Conservation (phyloP, 2,888 invertebrate genomes). For the Carabus problematicus region DNA sequence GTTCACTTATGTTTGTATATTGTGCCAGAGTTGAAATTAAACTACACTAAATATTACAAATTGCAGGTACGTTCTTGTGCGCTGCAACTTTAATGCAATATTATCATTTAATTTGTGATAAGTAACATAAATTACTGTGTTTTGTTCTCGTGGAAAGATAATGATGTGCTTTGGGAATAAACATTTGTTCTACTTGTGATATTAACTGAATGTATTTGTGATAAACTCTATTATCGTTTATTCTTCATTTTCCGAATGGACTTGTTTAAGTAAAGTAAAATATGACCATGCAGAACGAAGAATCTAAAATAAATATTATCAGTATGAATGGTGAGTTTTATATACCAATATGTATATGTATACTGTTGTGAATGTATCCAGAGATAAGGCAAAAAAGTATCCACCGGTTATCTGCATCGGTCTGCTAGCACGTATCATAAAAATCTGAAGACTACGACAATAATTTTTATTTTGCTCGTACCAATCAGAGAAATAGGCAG, state of each 20-base stretch:
- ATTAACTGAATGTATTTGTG: too few relatives aligned
- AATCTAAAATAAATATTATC: slow-evolving; percentile 41
- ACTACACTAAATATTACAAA: too few relatives aligned
- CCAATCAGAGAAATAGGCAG: slow-evolving; percentile 39
- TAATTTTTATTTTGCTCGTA: slow-evolving; percentile 24
- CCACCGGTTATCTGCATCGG: slow-evolving; percentile 29
- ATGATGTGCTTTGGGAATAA: too few relatives aligned
- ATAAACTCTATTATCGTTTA: neutral
- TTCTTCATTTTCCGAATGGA: slow-evolving; percentile 20
- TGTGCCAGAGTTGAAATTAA: too few relatives aligned
- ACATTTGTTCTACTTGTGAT: too few relatives aligned
- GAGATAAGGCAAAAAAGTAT: slow-evolving; percentile 32
- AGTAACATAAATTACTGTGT: too few relatives aligned
- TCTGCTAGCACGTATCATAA: slow-evolving; percentile 27
- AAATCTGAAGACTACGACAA: slow-evolving; percentile 21
- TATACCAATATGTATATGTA: slow-evolving; percentile 9
- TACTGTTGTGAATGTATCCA: slow-evolving; percentile 29
- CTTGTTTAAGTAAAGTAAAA: slow-evolving; percentile 43
- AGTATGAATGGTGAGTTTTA: too few relatives aligned
- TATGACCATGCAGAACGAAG: slow-evolving; percentile 45
- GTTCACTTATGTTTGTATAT: too few relatives aligned
- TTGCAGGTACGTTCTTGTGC: too few relatives aligned
- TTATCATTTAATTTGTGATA: too few relatives aligned
- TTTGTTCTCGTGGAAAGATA: too few relatives aligned
- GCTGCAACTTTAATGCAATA: too few relatives aligned